Evolutionary conservation across 1,140 invertebrate species (phyloP).

Genomic region (Drosophila prosaltans): DNA sequence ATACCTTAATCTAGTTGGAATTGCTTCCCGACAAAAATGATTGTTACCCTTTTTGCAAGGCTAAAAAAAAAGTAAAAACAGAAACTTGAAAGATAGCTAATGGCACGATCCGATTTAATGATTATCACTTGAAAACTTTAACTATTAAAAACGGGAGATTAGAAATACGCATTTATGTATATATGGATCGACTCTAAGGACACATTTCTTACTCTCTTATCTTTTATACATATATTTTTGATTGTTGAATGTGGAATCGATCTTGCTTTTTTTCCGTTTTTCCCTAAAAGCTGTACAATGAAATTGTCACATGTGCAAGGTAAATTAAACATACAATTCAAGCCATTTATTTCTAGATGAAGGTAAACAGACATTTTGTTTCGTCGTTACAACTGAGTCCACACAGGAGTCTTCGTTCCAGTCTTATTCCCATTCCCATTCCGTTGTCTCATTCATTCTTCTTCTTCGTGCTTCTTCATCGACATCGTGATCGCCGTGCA

Average conservation of each 20-base stretch:
- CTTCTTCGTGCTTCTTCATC: background rate
- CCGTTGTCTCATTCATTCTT: too few relatives aligned
- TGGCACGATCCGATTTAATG: too few relatives aligned
- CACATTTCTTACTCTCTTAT: too few relatives aligned
- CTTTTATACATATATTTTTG: background rate
- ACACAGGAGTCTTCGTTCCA: conserved; percentile 36
- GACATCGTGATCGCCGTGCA: conserved; percentile 40
- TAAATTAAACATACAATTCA: conserved; percentile 67
- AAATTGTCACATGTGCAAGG: conserved; percentile 67
- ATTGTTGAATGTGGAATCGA: conserved; percentile 1
- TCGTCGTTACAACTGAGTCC: conserved; percentile 70
- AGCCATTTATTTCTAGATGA: conserved; percentile 36
- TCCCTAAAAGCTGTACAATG: conserved; percentile 49
- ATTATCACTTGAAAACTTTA: too few relatives aligned
- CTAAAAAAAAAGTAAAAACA: too few relatives aligned
- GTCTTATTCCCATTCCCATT: conserved; percentile 2
- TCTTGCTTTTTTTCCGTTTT: conserved; percentile 33
- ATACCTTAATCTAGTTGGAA: too few relatives aligned
- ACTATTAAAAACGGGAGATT: too few relatives aligned
- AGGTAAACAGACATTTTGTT: conserved; percentile 57
- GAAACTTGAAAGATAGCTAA: too few relatives aligned
- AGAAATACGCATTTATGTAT: too few relatives aligned
- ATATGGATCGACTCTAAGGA: too few relatives aligned
- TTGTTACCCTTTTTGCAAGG: too few relatives aligned
- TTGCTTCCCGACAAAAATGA: too few relatives aligned